Base-by-base conservation (phyloP, 2,113 vertebrate genomes). In the Notothenia rossii region DNA sequence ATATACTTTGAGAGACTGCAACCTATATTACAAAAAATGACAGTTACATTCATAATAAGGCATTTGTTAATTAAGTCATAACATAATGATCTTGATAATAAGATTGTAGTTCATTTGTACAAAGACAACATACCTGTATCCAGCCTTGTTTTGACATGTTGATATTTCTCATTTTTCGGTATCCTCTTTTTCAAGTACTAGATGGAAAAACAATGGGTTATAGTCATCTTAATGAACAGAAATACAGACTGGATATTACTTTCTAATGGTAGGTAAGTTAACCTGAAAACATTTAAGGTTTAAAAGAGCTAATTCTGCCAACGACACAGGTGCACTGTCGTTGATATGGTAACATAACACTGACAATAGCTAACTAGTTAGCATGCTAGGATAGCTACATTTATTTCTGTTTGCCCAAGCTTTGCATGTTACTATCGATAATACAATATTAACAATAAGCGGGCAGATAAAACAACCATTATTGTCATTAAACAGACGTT, bases 1-100 rank as follows among this genome's bases (percentile, higher is more conserved):
- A 95, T 93, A 80, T 98, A 97, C 85, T 98, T 99, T 0, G 97
- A 95, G 77, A 98, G 93, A 82, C 98, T 99, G 90, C 72, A 96
- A 59, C 98, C 98, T 99, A 54, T 1, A n/a, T 50, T 79, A 91
- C 64, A 65, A 20, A 20, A 22, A 82, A 67, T 1, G 7, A 59
- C 36, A 45, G 5, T 5, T 14, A 45, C 33, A 46, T 43, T 25
- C 10, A 14, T 2, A 20, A 48, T 13, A 48, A 5, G 40, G 2
- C 11, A 59, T 56, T 65, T 17, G 20, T 11, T 17, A 25, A 10
- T 7, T 0, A 14, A 50, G 46, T 18, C 17, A 53, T 10, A 29
- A 25, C 18, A 56, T 33, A 22, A 6, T 48, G 3, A 25, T 7
- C 1, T 33, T 0, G 9, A 4, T 13, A 14, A 11, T 22, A 12